Evolutionary conservation across 2,888 invertebrate species (phyloP), one percentile per base, ranked within the genome.

Genomic region (Alcis repandata): DNA sequence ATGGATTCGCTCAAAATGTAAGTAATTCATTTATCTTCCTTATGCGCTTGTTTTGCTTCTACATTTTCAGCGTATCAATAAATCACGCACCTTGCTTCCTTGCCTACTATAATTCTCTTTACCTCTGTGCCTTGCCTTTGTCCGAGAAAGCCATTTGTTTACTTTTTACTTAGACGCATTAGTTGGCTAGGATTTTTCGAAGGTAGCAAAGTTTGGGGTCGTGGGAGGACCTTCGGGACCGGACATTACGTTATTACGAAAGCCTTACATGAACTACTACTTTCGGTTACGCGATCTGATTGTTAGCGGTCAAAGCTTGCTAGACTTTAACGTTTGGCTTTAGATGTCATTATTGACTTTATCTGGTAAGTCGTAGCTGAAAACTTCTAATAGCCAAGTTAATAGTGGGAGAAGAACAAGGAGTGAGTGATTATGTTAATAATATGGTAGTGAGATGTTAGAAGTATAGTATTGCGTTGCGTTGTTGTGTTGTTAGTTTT

Each of bases 1-100:
- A 86, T 84, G 82, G 82, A 74, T 80, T 73, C 78, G 76, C 71
- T 77, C 79, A 80, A 84, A 83, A 83, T 83, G 84, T 82, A 85
- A 86, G 86, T 88, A 88, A 88, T 87, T 89, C 90, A 91, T 91
- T 90, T 88, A 89, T 91, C 89, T 91, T 90, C 86, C 85, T 88
- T 90, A 86, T 79, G 83, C 85, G 83, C 83, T 83, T 90, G 86
- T 88, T 89, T 90, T 88, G 86, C 84, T 84, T 76, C 79, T 69
- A 69, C 83, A 80, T 86, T 88, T 86, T 83, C 85, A 78, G 79
- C 80, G 80, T 85, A 86, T 87, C 89, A 80, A 91, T 91, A 91
- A 90, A 90, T 91, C 91, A 91, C 87, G 82, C 82, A 86, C 87
- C 86, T 86, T 79, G 77, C 82, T 86, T 84, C 85, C 84, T 86